Conservation (phyloP, 2,797 vertebrate species). For the Thalassophryne amazonica region DNA sequence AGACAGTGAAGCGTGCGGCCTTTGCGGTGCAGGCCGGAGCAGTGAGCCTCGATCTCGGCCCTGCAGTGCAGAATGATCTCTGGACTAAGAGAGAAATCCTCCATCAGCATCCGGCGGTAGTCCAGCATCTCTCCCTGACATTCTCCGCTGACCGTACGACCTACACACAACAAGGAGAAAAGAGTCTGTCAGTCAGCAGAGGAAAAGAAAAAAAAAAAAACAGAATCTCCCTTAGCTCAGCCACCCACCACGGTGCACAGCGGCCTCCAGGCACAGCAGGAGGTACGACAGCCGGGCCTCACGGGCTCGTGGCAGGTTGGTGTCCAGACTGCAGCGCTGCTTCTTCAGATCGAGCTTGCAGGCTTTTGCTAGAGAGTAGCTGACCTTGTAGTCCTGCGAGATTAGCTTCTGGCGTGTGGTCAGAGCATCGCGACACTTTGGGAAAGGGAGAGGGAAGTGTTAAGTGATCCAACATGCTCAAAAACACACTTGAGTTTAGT, state of each 20-base stretch:
- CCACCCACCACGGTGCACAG: constrained; percentile 87
- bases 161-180: neutral
- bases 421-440: constrained; percentile 89
- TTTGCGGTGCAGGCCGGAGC: constrained; percentile 90
- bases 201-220: too few relatives aligned
- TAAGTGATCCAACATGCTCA: neutral
- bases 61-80: constrained; percentile 95
- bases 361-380: constrained; percentile 93
- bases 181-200: neutral
- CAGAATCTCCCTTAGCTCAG: constrained; percentile 8
- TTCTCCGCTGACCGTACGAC: constrained; percentile 67
- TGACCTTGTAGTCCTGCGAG: constrained; percentile 94
- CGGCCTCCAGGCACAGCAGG: constrained; percentile 90
- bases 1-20: constrained; percentile 93
- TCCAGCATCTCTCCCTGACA: constrained; percentile 94
- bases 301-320: constrained; percentile 87
- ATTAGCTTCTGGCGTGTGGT: constrained; percentile 95
- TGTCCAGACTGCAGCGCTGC: constrained; percentile 90
- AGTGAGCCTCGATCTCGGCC: constrained; percentile 90
- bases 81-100: constrained; percentile 92
- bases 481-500: neutral
- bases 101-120: constrained; percentile 95
- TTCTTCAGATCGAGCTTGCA: constrained; percentile 93
- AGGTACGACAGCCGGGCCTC: constrained; percentile 93
- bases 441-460: neutral